These are phyloP conservation scores for Bilobella aurantiaca DNA, from an alignment of 1,140 invertebrate species.

Conservation along the genomic window DNA sequence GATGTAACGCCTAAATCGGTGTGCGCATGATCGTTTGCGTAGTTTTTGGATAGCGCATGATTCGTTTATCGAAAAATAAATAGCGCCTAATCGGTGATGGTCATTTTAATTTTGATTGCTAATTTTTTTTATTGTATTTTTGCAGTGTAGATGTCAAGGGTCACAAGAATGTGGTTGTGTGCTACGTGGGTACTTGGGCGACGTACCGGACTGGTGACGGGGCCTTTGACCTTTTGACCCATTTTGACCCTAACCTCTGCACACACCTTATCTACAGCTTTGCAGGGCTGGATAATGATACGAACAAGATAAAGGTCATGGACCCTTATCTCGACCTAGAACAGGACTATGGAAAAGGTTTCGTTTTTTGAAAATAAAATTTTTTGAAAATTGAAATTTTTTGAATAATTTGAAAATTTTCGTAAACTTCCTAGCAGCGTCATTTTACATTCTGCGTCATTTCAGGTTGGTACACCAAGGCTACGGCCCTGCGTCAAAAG, in stretches of 20 bases:
- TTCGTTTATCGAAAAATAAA: no score
- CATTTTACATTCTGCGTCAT: not conserved
- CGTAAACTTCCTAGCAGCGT: not conserved
- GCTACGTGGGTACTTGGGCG: conserved; percentile 69
- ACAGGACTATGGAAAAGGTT: conserved; percentile 52
- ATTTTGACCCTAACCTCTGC: conserved; percentile 66
- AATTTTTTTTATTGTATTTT: no score
- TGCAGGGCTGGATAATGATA: conserved; percentile 58
- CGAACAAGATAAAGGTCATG: conserved; percentile 52
- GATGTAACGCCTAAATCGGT: no score
- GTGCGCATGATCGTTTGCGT: no score
- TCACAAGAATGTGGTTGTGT: conserved; percentile 58
- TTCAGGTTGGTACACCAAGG: conserved; percentile 53
- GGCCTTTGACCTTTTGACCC: conserved; percentile 21
- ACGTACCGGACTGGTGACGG: conserved; percentile 56
- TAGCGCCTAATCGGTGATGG: no score
- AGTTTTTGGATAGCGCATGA: no score
- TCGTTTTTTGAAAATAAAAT: conserved; percentile 10
- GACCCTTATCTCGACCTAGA: conserved; percentile 64
- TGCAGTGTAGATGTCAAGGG: conserved; percentile 23
- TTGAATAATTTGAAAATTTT: conserved; percentile 4
- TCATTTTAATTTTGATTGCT: no score
- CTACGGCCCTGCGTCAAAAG: conserved; percentile 53
- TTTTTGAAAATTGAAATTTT: not conserved
- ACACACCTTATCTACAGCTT: conserved; percentile 82